Conservation (phyloP, 2,888 invertebrate genomes). For the Idaea aversata region DNA sequence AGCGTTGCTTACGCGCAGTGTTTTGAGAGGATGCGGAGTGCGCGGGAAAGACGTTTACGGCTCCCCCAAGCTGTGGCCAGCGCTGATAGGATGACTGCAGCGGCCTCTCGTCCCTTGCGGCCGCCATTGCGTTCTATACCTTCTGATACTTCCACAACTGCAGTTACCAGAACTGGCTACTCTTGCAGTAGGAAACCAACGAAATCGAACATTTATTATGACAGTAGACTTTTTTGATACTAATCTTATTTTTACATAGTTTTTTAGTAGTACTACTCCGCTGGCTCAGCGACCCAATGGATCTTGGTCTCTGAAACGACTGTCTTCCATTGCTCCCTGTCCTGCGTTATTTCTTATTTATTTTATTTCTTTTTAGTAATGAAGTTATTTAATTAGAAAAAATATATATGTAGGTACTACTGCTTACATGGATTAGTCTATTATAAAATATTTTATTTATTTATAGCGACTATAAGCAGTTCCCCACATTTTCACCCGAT, state of each 20-base stretch:
- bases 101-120: constrained; percentile 46
- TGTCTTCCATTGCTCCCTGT: too few relatives aligned
- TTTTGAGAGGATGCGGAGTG: constrained; percentile 44
- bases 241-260: background rate
- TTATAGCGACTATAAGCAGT: too few relatives aligned
- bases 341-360: too few relatives aligned
- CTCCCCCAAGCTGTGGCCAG: constrained; percentile 42
- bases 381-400: too few relatives aligned
- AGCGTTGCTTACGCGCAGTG: constrained; percentile 55
- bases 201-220: constrained; percentile 49
- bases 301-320: too few relatives aligned
- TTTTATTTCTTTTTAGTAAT: too few relatives aligned
- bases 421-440: too few relatives aligned
- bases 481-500: too few relatives aligned
- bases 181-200: constrained; percentile 46
- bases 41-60: constrained; percentile 50
- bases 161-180: constrained; percentile 29
- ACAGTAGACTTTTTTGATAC: constrained; percentile 46
- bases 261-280: background rate
- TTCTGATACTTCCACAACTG: constrained; percentile 21
- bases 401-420: too few relatives aligned
- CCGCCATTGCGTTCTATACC: constrained; percentile 37
- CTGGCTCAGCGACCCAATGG: too few relatives aligned
- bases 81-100: constrained; percentile 47
- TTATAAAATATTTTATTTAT: too few relatives aligned